These are phyloP conservation scores for Colius striatus DNA, from an alignment of 2,113 vertebrate genomes.

Conservation along the genomic window DNA sequence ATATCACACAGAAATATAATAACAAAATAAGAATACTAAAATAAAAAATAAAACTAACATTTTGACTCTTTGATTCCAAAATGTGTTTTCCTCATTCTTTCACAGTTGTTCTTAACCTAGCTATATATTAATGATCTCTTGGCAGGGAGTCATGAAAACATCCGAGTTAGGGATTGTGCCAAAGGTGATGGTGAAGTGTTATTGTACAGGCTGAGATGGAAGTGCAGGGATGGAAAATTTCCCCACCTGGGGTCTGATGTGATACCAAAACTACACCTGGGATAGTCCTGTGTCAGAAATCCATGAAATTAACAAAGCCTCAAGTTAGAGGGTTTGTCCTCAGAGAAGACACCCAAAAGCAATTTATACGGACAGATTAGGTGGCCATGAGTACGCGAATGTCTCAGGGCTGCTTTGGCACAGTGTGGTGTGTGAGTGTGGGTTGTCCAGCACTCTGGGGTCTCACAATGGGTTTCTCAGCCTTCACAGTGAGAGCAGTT, in stretches of 20 bases:
- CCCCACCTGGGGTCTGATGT: rapidly evolving
- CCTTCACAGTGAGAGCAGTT: neutral
- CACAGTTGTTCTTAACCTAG: too few relatives aligned
- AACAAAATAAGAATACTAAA: neutral
- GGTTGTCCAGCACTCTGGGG: neutral
- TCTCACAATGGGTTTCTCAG: neutral
- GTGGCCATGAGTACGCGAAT: rapidly evolving
- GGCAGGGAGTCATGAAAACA: neutral
- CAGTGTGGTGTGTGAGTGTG: too few relatives aligned
- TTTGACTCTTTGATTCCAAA: neutral
- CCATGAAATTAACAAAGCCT: rapidly evolving
- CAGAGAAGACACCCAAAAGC: rapidly evolving
- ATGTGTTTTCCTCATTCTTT: neutral
- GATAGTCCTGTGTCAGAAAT: neutral
- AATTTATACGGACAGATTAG: neutral
- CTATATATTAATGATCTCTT: neutral
- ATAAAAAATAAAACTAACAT: neutral
- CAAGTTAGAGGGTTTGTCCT: too few relatives aligned
- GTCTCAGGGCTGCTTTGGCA: too few relatives aligned
- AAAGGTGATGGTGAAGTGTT: neutral
- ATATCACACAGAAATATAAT: neutral
- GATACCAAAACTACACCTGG: too few relatives aligned
- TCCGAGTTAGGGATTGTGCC: rapidly evolving
- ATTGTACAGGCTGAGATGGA: neutral
- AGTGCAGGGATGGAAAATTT: rapidly evolving